phyloP scores from a whole-genome alignment of 2,888 invertebrate species.

The Noctua janthina region DNA sequence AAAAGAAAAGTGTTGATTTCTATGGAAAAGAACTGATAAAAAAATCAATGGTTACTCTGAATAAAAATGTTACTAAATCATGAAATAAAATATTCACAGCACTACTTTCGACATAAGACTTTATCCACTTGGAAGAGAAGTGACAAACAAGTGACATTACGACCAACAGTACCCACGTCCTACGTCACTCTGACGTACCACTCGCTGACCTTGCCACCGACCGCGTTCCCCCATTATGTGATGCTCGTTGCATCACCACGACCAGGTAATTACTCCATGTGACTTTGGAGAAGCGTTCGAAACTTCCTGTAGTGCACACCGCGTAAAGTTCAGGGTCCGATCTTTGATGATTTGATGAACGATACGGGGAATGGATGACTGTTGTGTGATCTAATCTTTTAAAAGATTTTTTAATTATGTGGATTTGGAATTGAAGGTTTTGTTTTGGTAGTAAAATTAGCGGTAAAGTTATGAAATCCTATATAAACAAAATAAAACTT shows the following conservation, averaged over 20 bases:
- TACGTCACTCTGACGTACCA: constrained; percentile 67
- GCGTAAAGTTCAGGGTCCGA: constrained; percentile 54
- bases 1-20: not conserved
- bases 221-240: constrained; percentile 47
- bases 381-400: constrained; percentile 28
- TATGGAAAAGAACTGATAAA: not conserved
- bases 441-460: not conserved
- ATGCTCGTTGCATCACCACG: constrained; percentile 54
- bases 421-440: constrained; percentile 29
- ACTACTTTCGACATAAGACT: not conserved
- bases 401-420: constrained; percentile 25
- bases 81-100: not conserved
- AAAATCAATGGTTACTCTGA: not conserved
- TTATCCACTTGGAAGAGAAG: not conserved
- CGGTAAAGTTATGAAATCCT: not conserved
- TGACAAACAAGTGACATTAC: constrained; percentile 34
- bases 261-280: constrained; percentile 54
- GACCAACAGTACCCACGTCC: constrained; percentile 31
- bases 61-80: not conserved
- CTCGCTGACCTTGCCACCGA: constrained; percentile 61
- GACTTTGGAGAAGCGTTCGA: constrained; percentile 53
- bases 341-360: constrained; percentile 32
- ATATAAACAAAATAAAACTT: not conserved
- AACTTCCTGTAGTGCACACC: constrained; percentile 57
- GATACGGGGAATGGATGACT: constrained; percentile 23